These are phyloP conservation scores for Pachyseris speciosa DNA, from an alignment of 64 coral and sea anemone species.

Conservation along the genomic window DNA sequence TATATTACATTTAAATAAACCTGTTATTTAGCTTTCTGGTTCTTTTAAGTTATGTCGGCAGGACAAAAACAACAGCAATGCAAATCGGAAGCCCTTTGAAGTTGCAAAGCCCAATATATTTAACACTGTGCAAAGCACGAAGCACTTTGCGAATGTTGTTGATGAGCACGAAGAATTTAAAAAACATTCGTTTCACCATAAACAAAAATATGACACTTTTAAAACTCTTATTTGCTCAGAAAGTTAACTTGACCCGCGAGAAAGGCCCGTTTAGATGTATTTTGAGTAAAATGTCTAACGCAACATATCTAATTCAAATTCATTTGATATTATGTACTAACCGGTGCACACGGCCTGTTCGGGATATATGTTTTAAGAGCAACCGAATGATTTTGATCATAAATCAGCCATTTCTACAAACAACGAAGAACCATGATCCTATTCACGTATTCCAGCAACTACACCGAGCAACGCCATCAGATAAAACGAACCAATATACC, in stretches of 20 bases:
- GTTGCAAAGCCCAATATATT: background rate
- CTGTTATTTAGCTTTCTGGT: background rate
- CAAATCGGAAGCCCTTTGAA: constrained; percentile 7
- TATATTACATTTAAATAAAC: background rate
- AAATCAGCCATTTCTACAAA: background rate
- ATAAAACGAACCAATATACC: background rate
- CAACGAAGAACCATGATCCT: background rate
- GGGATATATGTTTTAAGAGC: background rate
- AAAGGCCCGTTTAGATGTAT: background rate
- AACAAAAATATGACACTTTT: background rate
- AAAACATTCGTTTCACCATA: background rate
- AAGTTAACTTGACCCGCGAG: background rate
- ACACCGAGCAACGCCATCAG: background rate
- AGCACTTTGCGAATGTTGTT: background rate
- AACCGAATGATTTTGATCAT: background rate
- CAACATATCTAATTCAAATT: background rate
- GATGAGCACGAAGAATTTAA: background rate
- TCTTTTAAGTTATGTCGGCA: background rate
- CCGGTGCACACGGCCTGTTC: too few species aligned
- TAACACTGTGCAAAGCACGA: background rate
- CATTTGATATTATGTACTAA: too few species aligned
- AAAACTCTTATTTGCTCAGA: background rate
- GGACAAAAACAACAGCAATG: background rate
- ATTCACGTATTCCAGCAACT: background rate
- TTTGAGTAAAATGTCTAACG: background rate